These are phyloP conservation scores for Empidonax traillii DNA, from an alignment of 2,113 vertebrate species.

Conservation along the genomic window DNA sequence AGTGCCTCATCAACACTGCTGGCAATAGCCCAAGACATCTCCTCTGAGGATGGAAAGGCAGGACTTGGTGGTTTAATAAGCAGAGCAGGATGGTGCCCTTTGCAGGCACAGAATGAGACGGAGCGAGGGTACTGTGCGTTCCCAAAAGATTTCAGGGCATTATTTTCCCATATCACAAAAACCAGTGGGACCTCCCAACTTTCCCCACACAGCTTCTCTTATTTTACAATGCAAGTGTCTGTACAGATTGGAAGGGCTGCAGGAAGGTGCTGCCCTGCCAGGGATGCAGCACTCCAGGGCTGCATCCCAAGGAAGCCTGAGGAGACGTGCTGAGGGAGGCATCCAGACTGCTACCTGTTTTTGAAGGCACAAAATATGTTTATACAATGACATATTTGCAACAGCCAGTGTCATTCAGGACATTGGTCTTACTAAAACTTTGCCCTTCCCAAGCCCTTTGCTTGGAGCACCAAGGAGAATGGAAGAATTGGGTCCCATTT, in stretches of 20 bases:
- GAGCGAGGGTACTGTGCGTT: fast-evolving
- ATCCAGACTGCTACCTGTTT: constrained; percentile 13
- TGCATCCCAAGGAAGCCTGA: background rate
- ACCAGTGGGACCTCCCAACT: background rate
- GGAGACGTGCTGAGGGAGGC: background rate
- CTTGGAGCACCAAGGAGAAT: background rate
- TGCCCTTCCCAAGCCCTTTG: background rate
- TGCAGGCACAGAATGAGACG: background rate
- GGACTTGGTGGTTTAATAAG: background rate
- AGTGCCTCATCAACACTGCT: background rate
- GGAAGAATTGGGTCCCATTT: background rate
- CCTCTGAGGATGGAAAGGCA: background rate
- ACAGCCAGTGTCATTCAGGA: background rate
- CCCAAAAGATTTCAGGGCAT: background rate
- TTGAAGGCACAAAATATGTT: constrained; percentile 12
- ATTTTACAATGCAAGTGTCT: background rate
- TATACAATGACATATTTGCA: constrained; percentile 12
- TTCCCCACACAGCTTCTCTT: background rate
- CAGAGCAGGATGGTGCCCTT: background rate
- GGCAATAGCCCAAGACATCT: background rate
- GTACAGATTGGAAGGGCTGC: background rate
- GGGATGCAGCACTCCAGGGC: background rate
- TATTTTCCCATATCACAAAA: background rate
- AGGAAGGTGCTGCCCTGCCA: background rate
- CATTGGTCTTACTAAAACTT: background rate